Evolutionary conservation across 1,140 invertebrate genomes (phyloP).

Genomic region (Berghia stephanieae): DNA sequence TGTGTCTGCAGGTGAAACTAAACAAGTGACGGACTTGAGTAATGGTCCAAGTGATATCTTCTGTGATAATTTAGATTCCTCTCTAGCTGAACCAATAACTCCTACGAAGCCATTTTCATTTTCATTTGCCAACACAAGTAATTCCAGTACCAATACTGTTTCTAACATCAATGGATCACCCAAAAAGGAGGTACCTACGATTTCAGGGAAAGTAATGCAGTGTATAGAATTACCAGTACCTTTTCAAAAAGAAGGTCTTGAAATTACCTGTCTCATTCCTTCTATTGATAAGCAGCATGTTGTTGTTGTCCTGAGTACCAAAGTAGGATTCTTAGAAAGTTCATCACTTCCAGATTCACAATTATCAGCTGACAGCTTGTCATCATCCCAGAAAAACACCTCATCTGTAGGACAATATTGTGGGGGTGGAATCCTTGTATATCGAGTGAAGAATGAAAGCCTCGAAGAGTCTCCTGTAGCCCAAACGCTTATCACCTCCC

Average conservation of each 20-base stretch:
- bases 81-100: conserved; percentile 25
- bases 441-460: conserved; percentile 53
- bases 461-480: conserved; percentile 59
- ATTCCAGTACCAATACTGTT: conserved; percentile 25
- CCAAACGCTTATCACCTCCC: conserved; percentile 37
- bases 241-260: conserved; percentile 47
- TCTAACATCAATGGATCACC: conserved; percentile 7
- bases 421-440: conserved; percentile 64
- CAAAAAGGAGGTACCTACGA: conserved; percentile 19
- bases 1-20: neutral
- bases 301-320: conserved; percentile 54
- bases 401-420: conserved; percentile 3
- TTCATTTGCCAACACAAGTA: conserved; percentile 15
- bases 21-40: conserved; percentile 23
- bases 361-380: neutral
- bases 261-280: conserved; percentile 52
- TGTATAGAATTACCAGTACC: conserved; percentile 58
- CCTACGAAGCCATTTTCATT: conserved; percentile 18
- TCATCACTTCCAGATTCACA: neutral
- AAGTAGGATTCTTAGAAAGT: conserved; percentile 26
- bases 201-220: conserved; percentile 53
- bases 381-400: neutral
- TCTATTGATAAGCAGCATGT: conserved; percentile 57
- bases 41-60: conserved; percentile 38
- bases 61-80: conserved; percentile 29